A percentile compares a stretch with the other conserved stretches of the same genome.
Evolutionary conservation across 2,797 vertebrate species (phyloP).

Genomic region (Epinephelus awoara): DNA sequence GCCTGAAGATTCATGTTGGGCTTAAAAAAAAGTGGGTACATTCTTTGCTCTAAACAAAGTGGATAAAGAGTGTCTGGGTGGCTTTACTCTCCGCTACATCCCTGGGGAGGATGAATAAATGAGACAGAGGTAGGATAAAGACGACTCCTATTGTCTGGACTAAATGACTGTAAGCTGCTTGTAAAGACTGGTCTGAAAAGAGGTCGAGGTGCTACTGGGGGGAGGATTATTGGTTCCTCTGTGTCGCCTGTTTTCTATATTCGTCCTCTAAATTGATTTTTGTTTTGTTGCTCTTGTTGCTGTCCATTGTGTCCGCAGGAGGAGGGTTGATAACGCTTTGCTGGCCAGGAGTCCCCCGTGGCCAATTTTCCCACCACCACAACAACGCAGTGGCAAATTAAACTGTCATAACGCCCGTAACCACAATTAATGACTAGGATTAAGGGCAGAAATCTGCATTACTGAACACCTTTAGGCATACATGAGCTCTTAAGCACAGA

Average conservation of each 20-base stretch:
- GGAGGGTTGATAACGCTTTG: slow-evolving; percentile 74
- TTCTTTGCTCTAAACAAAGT: slow-evolving; percentile 52
- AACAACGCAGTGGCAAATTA: slow-evolving; percentile 83
- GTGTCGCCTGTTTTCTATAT: slow-evolving; percentile 72
- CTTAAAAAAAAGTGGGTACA: slow-evolving; percentile 16
- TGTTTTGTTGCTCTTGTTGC: slow-evolving; percentile 78
- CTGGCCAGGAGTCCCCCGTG: slow-evolving; percentile 75
- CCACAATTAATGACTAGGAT: slow-evolving; percentile 85
- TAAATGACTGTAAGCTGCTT: slow-evolving; percentile 66
- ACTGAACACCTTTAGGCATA: slow-evolving; percentile 78
- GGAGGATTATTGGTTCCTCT: slow-evolving; percentile 69
- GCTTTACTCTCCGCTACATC: slow-evolving; percentile 48
- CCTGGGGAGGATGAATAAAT: slow-evolving; percentile 63
- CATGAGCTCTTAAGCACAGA: slow-evolving; percentile 67
- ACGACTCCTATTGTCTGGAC: slow-evolving; percentile 57
- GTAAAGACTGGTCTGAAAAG: slow-evolving; percentile 60
- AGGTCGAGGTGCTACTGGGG: slow-evolving; percentile 57
- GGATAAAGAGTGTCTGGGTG: slow-evolving; percentile 53
- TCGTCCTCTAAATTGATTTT: slow-evolving; percentile 84
- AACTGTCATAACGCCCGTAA: slow-evolving; percentile 86
- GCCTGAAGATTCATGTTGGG: slow-evolving; percentile 41
- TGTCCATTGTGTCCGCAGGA: slow-evolving; percentile 76
- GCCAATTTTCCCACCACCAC: slow-evolving; percentile 80
- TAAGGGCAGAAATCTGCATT: slow-evolving; percentile 82
- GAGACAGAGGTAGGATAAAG: slow-evolving; percentile 49